phyloP scores from a whole-genome alignment of 2,113 vertebrate genomes.

The Gadus macrocephalus region DNA sequence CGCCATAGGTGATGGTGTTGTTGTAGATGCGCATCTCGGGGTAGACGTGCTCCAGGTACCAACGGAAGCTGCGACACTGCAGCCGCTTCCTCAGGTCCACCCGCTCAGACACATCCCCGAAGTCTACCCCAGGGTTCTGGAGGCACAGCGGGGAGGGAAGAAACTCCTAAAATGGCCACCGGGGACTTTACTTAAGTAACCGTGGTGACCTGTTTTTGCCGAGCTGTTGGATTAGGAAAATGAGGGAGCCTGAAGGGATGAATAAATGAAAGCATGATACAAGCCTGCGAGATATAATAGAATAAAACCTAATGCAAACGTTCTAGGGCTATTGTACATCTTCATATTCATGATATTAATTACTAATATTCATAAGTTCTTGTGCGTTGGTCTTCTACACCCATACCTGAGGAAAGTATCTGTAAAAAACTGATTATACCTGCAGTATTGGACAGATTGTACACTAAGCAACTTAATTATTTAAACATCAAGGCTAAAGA shows the following conservation, averaged over 20 bases:
- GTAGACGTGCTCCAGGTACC: slow-evolving; percentile 97
- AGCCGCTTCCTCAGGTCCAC: slow-evolving; percentile 85
- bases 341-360: too few relatives aligned
- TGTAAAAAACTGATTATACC: too few relatives aligned
- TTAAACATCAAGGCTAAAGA: too few relatives aligned
- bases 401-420: too few relatives aligned
- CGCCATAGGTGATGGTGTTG: slow-evolving; percentile 95
- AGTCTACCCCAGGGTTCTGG: slow-evolving; percentile 95
- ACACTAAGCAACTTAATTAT: too few relatives aligned
- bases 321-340: too few relatives aligned
- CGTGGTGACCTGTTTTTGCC: slow-evolving; percentile 8
- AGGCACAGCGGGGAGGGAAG: slow-evolving; percentile 16
- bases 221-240: slow-evolving; percentile 8
- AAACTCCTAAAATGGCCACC: slow-evolving; percentile 4
- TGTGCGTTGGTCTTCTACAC: too few relatives aligned
- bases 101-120: slow-evolving; percentile 92
- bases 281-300: too few relatives aligned
- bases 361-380: too few relatives aligned
- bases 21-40: slow-evolving; percentile 97
- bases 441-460: too few relatives aligned
- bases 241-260: not conserved
- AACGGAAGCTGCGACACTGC: slow-evolving; percentile 91
- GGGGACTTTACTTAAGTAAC: slow-evolving; percentile 16
- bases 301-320: too few relatives aligned
- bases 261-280: too few relatives aligned